Base-by-base conservation (phyloP, 2,113 vertebrate genomes). In the Micromys minutus region DNA sequence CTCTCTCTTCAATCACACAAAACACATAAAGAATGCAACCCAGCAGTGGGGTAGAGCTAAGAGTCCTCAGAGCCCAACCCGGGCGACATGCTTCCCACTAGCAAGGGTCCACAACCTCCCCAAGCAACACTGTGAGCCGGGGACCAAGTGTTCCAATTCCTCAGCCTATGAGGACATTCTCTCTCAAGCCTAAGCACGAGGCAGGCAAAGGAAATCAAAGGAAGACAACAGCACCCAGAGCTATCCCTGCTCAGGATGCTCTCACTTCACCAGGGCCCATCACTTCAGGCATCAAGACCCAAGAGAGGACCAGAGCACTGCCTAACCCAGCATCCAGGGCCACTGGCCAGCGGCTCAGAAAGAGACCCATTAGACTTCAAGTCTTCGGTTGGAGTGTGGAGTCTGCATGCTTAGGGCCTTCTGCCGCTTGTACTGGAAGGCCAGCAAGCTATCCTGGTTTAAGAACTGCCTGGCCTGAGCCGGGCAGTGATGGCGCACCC, bases 241-340 rank as follows among this genome's bases (percentile, higher is more conserved):
- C 39, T 2, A 19, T 24, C 17, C 7, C 36, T 22, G 47, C 34
- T 12, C n/a, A 77, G 72, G 69, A 42, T 8, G 3, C 2, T 7
- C 0, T 6, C 0, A 0, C 69, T 50, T 67, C 39, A 34, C 31
- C 31, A 17, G 57, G 4, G 52, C 52, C n/a, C 42, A 39, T 7
- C 31, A 0, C 72, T 36, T 21, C 3, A 61, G 55, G 72, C 3
- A 4, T 57, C 3, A n/a, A 16, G 4, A n/a, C 52, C 21, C 5
- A 45, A 47, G 34, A 36, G 42, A 86, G 65, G 34, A 34, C 19
- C 15, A 22, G 52, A 19, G 15, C 31, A 45, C 36, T 45, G 36
- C 34, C 12, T 10, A 4, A 21, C 63, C 42, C 63, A 0, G 12
- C 19, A 16, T n/a, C 85, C 39, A 21, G 26, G 4, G 19, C 47